A percentile compares a stretch with the other conserved stretches of the same genome.
Conservation (phyloP, 2,888 invertebrate species). For the Catocala sponsa region DNA sequence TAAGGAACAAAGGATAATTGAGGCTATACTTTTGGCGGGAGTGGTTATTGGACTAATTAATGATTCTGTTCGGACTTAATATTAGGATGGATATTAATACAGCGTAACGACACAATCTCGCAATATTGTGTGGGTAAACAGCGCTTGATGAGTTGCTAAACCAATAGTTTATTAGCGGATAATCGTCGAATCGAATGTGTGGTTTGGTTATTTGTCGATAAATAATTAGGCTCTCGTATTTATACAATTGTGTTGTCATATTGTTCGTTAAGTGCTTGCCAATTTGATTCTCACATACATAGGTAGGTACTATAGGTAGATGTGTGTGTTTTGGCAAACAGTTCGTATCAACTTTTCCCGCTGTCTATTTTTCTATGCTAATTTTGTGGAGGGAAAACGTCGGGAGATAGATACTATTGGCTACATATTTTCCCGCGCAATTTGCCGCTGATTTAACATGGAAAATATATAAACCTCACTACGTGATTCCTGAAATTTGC, state of each 20-base stretch:
- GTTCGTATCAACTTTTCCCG: conserved; percentile 13
- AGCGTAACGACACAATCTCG: conserved; percentile 23
- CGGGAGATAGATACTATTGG: not conserved
- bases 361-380: conserved; percentile 29
- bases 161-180: conserved; percentile 29
- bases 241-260: conserved; percentile 2
- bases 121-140: conserved; percentile 41
- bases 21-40: conserved; percentile 14
- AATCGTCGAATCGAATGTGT: conserved; percentile 28
- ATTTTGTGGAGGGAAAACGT: conserved; percentile 20
- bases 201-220: conserved; percentile 30
- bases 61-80: conserved; percentile 22
- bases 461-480: conserved; percentile 21
- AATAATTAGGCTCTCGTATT: conserved; percentile 16
- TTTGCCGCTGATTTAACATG: not conserved
- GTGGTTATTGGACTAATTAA: conserved; percentile 31
- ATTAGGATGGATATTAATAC: conserved; percentile 31
- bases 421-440: conserved; percentile 30
- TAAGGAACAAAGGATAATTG: conserved; percentile 18
- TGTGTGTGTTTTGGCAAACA: conserved; percentile 13
- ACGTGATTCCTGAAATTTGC: not conserved
- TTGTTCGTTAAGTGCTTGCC: conserved; percentile 1
- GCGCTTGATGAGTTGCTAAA: conserved; percentile 33
- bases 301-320: not conserved
- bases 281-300: conserved; percentile 1